phyloP scores from a whole-genome alignment of 2,113 vertebrate species.

The Garra rufa region DNA sequence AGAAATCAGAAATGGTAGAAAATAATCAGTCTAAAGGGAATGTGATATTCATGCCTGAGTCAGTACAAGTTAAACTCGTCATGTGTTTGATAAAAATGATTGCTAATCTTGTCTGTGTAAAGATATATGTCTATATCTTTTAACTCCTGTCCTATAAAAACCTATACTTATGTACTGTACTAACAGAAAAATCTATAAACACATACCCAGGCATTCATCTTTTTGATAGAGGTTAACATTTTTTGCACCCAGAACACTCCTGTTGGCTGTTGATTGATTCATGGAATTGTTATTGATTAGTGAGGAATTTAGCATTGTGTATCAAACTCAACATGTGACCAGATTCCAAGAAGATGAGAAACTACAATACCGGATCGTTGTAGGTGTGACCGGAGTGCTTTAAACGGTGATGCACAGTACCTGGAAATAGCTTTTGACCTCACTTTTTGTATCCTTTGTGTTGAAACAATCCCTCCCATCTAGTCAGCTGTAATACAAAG shows the following conservation, averaged over 20 bases:
- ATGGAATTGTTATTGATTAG: neutral
- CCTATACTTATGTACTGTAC: neutral
- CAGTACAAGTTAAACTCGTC: no score
- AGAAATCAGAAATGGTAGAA: neutral
- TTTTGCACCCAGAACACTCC: neutral
- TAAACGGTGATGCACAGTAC: conserved; percentile 15
- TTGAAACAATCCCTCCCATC: neutral
- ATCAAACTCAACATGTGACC: neutral
- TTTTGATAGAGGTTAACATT: neutral
- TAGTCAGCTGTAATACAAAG: no score
- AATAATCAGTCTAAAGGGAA: neutral
- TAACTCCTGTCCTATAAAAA: neutral
- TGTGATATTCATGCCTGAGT: no score
- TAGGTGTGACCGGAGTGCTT: conserved; percentile 30
- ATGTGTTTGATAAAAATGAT: neutral
- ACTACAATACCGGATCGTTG: conserved; percentile 30
- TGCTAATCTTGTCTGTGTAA: neutral
- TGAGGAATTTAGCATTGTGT: neutral
- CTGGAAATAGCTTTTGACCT: conserved; percentile 26
- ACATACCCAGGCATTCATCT: neutral
- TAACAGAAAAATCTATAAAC: neutral
- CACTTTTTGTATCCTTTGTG: neutral
- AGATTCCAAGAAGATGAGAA: conserved; percentile 34
- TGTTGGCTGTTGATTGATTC: neutral
- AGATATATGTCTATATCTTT: neutral